phyloP scores from a whole-genome alignment of 2,113 vertebrate genomes.

The Malurus melanocephalus region DNA sequence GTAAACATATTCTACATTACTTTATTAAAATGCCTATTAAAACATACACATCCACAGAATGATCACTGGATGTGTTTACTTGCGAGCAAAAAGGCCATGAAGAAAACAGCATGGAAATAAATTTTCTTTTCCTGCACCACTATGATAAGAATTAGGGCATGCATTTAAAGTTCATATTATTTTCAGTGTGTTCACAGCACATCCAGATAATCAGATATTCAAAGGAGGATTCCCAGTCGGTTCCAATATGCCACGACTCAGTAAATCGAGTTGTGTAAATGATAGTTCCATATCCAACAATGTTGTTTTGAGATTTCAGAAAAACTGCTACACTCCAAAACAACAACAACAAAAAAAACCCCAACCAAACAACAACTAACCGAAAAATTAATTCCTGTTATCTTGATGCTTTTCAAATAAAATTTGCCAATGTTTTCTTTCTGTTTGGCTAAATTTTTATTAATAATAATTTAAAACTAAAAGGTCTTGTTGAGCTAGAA shows the following conservation, averaged over 20 bases:
- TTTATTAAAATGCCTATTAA: slow-evolving; percentile 65
- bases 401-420: neutral
- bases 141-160: slow-evolving; percentile 58
- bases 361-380: neutral
- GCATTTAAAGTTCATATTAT: slow-evolving; percentile 49
- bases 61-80: slow-evolving; percentile 57
- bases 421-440: neutral
- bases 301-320: neutral
- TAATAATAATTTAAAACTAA: neutral
- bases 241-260: neutral
- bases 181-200: slow-evolving; percentile 27
- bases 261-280: neutral
- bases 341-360: neutral
- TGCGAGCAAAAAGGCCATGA: slow-evolving; percentile 37
- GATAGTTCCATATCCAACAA: neutral
- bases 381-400: neutral
- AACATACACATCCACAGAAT: slow-evolving; percentile 46
- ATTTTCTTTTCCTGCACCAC: slow-evolving; percentile 47
- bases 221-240: slow-evolving; percentile 1
- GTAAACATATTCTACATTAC: slow-evolving; percentile 61
- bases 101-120: slow-evolving; percentile 57
- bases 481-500: neutral
- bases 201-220: slow-evolving; percentile 60
- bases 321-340: neutral
- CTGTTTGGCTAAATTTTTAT: neutral